phyloP scores from a whole-genome alignment of 37 sponge, comb jelly and placozoan genomes.

The Lycopodina hypogea region DNA sequence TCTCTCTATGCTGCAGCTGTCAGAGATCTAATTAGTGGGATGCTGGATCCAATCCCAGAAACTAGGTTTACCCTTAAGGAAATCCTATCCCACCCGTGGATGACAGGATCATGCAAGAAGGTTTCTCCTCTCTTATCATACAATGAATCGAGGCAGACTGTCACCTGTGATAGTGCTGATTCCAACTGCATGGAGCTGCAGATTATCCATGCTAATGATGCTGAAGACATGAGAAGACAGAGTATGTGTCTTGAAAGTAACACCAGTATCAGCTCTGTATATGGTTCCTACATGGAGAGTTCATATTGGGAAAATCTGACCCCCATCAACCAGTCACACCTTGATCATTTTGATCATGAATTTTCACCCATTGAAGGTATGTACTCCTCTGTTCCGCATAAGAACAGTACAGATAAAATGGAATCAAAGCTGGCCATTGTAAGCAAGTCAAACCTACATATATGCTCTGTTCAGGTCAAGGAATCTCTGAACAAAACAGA shows the following conservation, averaged over 20 bases:
- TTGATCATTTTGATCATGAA: background rate
- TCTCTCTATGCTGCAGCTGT: conserved; percentile 24
- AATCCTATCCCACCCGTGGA: conserved; percentile 70
- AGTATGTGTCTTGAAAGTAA: background rate
- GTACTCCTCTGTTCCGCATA: background rate
- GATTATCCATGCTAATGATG: background rate
- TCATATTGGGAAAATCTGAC: background rate
- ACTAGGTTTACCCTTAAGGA: conserved; percentile 51
- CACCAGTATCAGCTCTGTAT: conserved; percentile 20
- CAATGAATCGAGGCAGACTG: background rate
- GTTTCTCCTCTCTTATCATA: background rate
- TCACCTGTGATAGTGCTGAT: background rate
- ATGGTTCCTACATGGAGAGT: conserved; percentile 40
- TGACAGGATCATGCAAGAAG: background rate
- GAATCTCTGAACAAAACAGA: background rate
- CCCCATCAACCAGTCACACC: background rate
- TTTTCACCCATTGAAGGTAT: background rate
- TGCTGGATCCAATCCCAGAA: conserved; percentile 49
- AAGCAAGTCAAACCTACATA: background rate
- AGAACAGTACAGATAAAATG: conserved; percentile 7
- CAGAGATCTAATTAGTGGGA: conserved; percentile 35
- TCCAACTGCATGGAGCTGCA: background rate
- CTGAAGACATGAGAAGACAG: background rate
- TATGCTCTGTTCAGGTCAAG: conserved; percentile 8
- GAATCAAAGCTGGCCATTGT: background rate